Evolutionary conservation across 1,140 invertebrate genomes (phyloP).

Genomic region (Neuroterus valhalla): DNA sequence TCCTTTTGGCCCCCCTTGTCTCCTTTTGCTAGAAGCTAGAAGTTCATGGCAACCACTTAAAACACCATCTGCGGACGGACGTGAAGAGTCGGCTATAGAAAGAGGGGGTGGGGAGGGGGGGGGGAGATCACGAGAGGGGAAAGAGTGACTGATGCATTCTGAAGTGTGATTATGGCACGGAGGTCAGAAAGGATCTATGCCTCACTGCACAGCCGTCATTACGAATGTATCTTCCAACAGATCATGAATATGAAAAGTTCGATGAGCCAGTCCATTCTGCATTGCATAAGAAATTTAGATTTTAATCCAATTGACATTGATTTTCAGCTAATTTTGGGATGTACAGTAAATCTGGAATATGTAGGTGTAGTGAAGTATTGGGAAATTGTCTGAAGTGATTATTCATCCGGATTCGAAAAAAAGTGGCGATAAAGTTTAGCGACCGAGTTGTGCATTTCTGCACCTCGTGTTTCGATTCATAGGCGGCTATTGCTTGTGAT

Average conservation of each 20-base stretch:
- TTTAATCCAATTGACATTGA: background rate
- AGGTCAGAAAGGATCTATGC: slow-evolving; percentile 68
- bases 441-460: slow-evolving; percentile 19
- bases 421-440: slow-evolving; percentile 33
- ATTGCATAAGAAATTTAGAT: background rate
- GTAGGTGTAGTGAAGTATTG: slow-evolving; percentile 10
- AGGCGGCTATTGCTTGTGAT: slow-evolving; percentile 3
- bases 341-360: background rate
- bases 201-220: slow-evolving; percentile 65
- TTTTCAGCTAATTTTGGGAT: background rate
- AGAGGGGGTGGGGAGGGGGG: slow-evolving; percentile 41
- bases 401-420: slow-evolving; percentile 26
- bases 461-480: slow-evolving; percentile 20
- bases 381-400: background rate
- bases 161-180: slow-evolving; percentile 68
- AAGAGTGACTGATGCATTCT: slow-evolving; percentile 60
- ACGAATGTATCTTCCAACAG: slow-evolving; percentile 57
- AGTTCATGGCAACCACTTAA: slow-evolving; percentile 58
- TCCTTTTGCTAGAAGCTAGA: slow-evolving; percentile 48
- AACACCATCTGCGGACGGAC: slow-evolving; percentile 59
- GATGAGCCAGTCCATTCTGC: slow-evolving; percentile 41
- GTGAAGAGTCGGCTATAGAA: slow-evolving; percentile 44
- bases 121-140: slow-evolving; percentile 44
- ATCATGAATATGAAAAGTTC: slow-evolving; percentile 61
- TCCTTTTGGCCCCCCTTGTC: slow-evolving; percentile 47